Percentiles rank a stretch among this genome's conserved stretches.
phyloP scores from a whole-genome alignment of 2,888 invertebrate species.

The Drosophila longiperda region DNA sequence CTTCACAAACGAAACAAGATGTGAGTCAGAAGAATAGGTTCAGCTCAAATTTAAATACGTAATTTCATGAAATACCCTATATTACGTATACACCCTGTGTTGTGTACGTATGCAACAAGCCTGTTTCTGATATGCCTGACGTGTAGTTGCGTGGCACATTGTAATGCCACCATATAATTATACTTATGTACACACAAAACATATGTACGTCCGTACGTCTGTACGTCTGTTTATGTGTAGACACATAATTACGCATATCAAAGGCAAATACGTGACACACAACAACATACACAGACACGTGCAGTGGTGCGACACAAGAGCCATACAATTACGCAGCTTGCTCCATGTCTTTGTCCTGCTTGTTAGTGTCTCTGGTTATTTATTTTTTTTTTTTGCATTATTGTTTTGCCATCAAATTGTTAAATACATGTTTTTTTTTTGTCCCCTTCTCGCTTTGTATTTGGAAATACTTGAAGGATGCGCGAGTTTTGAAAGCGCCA shows the following conservation, averaged over 20 bases:
- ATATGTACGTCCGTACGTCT: background rate
- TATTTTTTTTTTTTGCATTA: conserved; percentile 26
- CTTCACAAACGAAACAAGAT: background rate
- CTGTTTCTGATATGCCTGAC: conserved; percentile 65
- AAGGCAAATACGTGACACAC: conserved; percentile 31
- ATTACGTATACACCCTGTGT: conserved; percentile 9
- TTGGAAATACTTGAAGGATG: conserved; percentile 55
- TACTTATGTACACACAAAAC: conserved; percentile 27
- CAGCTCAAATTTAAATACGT: background rate
- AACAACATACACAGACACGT: conserved; percentile 14
- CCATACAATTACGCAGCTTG: conserved; percentile 64
- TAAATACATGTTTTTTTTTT: conserved; percentile 35
- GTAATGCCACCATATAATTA: conserved; percentile 39
- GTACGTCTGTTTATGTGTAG: conserved; percentile 8
- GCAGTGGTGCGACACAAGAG: conserved; percentile 29
- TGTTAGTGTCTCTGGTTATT: conserved; percentile 27
- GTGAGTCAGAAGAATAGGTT: background rate
- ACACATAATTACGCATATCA: conserved; percentile 59
- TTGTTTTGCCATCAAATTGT: conserved; percentile 53
- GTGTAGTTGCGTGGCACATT: conserved; percentile 58
- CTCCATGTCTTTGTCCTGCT: conserved; percentile 49
- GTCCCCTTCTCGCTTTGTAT: conserved; percentile 36
- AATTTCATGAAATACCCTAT: conserved; percentile 56
- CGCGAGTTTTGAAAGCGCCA: background rate
- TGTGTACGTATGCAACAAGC: conserved; percentile 8